Evolutionary conservation across 2,113 vertebrate genomes (phyloP).

Genomic region (Megaceryle torquata): DNA sequence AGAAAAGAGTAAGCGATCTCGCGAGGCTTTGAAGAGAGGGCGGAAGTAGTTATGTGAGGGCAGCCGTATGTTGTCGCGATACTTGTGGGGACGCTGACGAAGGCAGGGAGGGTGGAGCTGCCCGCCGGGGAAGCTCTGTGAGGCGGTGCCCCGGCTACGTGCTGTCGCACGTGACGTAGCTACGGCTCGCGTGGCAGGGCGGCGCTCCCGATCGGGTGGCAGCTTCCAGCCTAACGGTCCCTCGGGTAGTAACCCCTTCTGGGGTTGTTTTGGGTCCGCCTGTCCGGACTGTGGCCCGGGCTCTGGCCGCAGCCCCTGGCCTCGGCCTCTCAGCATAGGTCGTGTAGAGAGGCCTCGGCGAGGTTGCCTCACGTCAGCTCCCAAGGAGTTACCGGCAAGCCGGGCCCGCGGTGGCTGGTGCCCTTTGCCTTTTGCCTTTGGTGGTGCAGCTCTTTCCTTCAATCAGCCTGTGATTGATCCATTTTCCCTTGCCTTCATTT

Average conservation of each 20-base stretch:
- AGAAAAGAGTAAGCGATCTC: background rate
- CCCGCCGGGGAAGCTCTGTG: too few species aligned
- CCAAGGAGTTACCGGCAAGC: background rate
- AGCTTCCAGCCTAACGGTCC: background rate
- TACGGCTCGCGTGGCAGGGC: background rate
- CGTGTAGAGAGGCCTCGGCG: background rate
- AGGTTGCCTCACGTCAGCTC: too few species aligned
- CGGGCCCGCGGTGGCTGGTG: too few species aligned
- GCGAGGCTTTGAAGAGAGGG: background rate
- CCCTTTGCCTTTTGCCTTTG: too few species aligned
- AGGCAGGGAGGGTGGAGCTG: background rate
- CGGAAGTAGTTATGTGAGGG: background rate
- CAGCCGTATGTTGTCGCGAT: background rate
- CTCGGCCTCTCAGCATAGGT: background rate
- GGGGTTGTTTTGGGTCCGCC: too few species aligned
- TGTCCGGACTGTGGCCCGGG: background rate
- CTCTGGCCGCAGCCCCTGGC: too few species aligned
- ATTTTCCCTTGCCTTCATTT: background rate
- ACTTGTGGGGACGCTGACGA: too few species aligned
- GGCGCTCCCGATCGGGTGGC: accelerated
- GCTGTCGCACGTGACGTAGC: background rate
- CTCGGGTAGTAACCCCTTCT: background rate
- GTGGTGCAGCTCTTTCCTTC: background rate
- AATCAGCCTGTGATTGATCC: background rate
- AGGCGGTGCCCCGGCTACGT: background rate